A percentile compares a stretch with the other conserved stretches of the same genome.
These are phyloP conservation scores for Cancer borealis DNA, from an alignment of 2,888 invertebrate species.

Conservation along the genomic window DNA sequence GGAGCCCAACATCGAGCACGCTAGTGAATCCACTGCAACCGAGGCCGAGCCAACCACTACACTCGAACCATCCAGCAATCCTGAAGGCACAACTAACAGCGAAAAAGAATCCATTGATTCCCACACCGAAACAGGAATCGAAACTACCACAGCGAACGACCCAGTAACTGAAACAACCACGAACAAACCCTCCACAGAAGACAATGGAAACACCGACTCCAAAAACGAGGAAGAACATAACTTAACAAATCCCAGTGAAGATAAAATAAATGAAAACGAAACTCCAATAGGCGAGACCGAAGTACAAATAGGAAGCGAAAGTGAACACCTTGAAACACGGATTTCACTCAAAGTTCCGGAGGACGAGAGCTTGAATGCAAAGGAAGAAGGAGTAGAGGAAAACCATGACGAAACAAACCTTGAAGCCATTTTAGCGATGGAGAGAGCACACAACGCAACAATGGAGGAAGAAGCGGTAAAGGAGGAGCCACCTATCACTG, in stretches of 20 bases:
- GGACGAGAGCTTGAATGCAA: neutral
- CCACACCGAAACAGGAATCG: neutral
- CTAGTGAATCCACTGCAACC: neutral
- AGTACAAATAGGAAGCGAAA: constrained; percentile 6
- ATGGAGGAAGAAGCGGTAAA: neutral
- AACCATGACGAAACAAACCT: neutral
- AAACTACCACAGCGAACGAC: neutral
- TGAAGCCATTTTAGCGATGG: constrained; percentile 23
- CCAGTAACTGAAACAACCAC: neutral
- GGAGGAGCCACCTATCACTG: neutral
- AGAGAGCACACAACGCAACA: constrained; percentile 31
- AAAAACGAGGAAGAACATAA: neutral
- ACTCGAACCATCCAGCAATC: neutral
- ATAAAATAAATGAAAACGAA: neutral
- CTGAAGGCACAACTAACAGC: neutral
- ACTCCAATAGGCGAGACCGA: neutral
- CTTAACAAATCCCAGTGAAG: neutral
- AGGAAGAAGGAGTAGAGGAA: neutral
- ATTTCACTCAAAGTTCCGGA: neutral
- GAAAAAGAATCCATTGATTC: neutral
- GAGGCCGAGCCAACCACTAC: neutral
- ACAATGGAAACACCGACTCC: neutral
- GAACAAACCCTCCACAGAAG: neutral
- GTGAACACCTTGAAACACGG: constrained; percentile 16
- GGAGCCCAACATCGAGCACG: neutral